A percentile compares a stretch with the other conserved stretches of the same genome.
phyloP scores from a whole-genome alignment of 1,140 invertebrate species.

The Pinna nobilis region DNA sequence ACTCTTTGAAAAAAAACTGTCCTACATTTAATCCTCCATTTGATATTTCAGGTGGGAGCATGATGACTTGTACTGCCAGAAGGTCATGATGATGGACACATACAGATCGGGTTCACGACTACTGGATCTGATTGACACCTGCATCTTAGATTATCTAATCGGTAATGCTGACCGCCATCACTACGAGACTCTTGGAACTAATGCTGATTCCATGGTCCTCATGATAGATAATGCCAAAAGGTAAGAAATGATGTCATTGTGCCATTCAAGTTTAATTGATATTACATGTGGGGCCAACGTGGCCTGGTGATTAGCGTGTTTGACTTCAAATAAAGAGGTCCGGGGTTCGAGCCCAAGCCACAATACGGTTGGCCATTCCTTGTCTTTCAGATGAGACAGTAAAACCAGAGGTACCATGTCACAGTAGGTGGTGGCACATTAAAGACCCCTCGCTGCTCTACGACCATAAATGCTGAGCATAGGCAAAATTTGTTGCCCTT shows the following conservation, averaged over 20 bases:
- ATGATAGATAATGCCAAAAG: conserved; percentile 95
- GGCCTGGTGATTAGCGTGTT: background rate
- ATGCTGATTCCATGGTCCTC: conserved; percentile 80
- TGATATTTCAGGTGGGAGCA: conserved; percentile 83
- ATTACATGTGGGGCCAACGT: background rate
- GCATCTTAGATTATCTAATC: conserved; percentile 94
- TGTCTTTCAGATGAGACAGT: too few relatives aligned
- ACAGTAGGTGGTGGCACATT: too few relatives aligned
- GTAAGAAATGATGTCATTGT: conserved; percentile 57
- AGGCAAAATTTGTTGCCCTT: too few relatives aligned
- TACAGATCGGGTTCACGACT: conserved; percentile 77
- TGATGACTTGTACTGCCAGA: conserved; percentile 86
- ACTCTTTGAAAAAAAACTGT: too few relatives aligned
- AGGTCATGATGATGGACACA: conserved; percentile 74
- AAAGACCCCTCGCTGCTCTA: too few relatives aligned
- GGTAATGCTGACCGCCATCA: conserved; percentile 96
- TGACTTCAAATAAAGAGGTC: too few relatives aligned
- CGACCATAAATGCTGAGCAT: too few relatives aligned
- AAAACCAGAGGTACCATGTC: too few relatives aligned
- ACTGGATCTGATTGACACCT: conserved; percentile 89
- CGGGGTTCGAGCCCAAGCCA: too few relatives aligned
- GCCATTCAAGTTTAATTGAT: background rate
- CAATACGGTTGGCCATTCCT: too few relatives aligned
- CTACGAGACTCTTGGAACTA: conserved; percentile 84
- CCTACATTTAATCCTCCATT: background rate